Percentiles rank a stretch among this genome's conserved stretches.
These are phyloP conservation scores for Etheostoma nigrum DNA, from an alignment of 2,797 vertebrate genomes.

Conservation along the genomic window DNA sequence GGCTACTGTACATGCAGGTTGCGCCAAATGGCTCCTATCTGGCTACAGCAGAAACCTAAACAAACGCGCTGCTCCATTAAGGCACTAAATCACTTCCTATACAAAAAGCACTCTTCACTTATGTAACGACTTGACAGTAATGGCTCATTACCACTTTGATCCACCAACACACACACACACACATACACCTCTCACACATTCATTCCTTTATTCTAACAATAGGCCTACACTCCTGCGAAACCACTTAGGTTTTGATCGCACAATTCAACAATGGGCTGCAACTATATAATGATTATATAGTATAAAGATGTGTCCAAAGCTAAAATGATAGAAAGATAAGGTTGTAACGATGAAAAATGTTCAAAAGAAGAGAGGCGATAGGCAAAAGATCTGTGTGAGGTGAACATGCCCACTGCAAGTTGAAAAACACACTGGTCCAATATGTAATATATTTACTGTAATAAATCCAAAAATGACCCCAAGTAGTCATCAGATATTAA, in stretches of 20 bases:
- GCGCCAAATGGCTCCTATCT: conserved; percentile 50
- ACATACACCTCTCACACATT: conserved; percentile 68
- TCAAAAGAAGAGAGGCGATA: conserved; percentile 13
- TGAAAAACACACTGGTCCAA: conserved; percentile 17
- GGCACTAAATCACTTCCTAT: conserved; percentile 63
- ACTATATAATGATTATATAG: not conserved
- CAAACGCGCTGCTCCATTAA: conserved; percentile 58
- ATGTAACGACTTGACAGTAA: conserved; percentile 76
- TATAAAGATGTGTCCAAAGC: conserved; percentile 5
- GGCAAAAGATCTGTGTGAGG: conserved; percentile 22
- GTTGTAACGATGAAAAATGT: conserved; percentile 16
- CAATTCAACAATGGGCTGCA: conserved; percentile 46
- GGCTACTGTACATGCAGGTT: conserved; percentile 2
- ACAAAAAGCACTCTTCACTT: conserved; percentile 71
- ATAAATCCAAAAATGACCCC: too few species aligned
- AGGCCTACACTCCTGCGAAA: conserved; percentile 62
- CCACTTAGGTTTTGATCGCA: conserved; percentile 64
- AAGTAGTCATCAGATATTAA: too few species aligned
- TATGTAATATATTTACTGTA: too few species aligned
- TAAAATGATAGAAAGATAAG: not conserved
- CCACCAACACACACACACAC: conserved; percentile 71
- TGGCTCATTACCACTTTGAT: conserved; percentile 80
- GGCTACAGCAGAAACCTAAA: conserved; percentile 56
- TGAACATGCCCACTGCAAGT: conserved; percentile 26
- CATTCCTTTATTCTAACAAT: conserved; percentile 72